A percentile compares a stretch with the other conserved stretches of the same genome.
Conservation (phyloP, 2,797 vertebrate genomes). For the Chelonia mydas region DNA sequence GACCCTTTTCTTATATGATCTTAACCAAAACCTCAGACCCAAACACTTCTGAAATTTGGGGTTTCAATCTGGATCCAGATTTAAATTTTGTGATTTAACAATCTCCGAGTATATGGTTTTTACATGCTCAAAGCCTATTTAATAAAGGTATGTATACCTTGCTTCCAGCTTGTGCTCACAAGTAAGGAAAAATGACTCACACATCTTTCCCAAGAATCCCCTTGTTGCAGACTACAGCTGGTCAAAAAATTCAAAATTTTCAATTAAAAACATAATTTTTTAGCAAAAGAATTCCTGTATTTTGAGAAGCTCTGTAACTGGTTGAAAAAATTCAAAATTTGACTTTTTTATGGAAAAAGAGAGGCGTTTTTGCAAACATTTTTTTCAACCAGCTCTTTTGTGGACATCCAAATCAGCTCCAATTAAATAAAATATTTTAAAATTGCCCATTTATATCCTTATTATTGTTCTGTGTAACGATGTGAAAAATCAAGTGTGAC, state of each 20-base stretch:
- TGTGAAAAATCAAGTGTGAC: not conserved
- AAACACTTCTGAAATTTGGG: slow-evolving; percentile 16
- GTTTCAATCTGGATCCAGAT: not conserved
- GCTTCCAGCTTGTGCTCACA: not conserved
- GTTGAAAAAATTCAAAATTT: not conserved
- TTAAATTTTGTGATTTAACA: not conserved
- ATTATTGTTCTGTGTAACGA: not conserved
- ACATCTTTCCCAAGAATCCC: not conserved
- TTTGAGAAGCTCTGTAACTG: not conserved
- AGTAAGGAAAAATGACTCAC: not conserved
- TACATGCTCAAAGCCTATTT: not conserved
- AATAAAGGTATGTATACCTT: not conserved
- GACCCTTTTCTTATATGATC: not conserved
- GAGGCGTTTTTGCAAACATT: accelerated
- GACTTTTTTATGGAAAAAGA: not conserved
- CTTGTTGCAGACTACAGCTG: not conserved
- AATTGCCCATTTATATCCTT: not conserved
- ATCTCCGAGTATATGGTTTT: not conserved
- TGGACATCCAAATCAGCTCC: not conserved
- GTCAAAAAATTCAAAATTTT: not conserved
- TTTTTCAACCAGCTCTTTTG: not conserved
- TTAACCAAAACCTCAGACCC: not conserved
- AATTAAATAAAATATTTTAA: not conserved
- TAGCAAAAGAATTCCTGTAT: not conserved
- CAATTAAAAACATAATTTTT: not conserved